Evolutionary conservation across 2,113 vertebrate species (phyloP).

Genomic region (Platichthys stellatus): DNA sequence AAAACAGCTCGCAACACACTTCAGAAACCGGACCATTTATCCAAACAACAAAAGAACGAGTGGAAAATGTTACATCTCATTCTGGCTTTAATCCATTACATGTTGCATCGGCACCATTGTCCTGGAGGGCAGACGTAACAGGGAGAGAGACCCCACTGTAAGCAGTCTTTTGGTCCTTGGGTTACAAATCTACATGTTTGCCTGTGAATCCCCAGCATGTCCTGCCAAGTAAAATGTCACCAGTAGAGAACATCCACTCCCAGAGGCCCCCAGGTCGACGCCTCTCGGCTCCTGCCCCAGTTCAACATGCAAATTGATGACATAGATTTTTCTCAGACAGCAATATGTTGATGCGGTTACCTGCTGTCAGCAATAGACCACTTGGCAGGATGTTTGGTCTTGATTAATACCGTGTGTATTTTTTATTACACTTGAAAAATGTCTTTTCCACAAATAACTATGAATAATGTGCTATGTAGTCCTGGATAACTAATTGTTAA

Average conservation of each 20-base stretch:
- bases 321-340: constrained; percentile 38
- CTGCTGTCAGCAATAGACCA: constrained; percentile 11
- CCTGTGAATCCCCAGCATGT: constrained; percentile 2
- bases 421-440: constrained; percentile 8
- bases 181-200: not conserved
- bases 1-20: not conserved
- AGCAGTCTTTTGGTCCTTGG: not conserved
- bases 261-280: constrained; percentile 21
- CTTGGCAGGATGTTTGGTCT: not conserved
- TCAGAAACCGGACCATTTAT: not conserved
- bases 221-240: constrained; percentile 35
- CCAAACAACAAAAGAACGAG: not conserved
- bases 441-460: not conserved
- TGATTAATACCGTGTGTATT: not conserved
- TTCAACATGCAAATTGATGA: constrained; percentile 63
- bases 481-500: not conserved
- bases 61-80: not conserved
- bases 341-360: constrained; percentile 19
- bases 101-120: not conserved
- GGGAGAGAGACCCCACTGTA: not conserved
- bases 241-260: constrained; percentile 15
- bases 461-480: not conserved
- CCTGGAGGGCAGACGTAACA: not conserved
- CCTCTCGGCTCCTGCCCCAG: constrained; percentile 38
- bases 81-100: not conserved